Evolutionary conservation across 2,888 invertebrate genomes (phyloP).

Genomic region (Ernsta delagoae): DNA sequence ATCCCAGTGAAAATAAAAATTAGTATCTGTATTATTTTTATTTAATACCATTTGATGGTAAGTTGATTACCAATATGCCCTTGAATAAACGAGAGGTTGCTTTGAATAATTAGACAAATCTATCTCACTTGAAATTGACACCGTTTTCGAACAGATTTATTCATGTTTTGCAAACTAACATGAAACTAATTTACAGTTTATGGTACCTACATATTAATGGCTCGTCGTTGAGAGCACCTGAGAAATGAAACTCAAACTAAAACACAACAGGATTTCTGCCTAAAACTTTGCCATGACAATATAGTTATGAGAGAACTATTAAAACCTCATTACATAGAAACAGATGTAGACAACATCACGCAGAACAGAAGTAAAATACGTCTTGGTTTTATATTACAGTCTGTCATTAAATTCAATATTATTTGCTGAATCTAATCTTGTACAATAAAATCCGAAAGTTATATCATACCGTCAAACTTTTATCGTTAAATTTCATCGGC

Average conservation of each 20-base stretch:
- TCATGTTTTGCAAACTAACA: background rate
- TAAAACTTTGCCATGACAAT: background rate
- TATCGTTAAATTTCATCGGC: background rate
- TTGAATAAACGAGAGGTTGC: background rate
- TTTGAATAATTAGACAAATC: background rate
- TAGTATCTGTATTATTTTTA: too few relatives aligned
- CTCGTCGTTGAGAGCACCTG: background rate
- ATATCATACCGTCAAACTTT: background rate
- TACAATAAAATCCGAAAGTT: constrained; percentile 2
- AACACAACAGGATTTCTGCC: background rate
- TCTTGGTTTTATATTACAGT: background rate
- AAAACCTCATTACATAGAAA: background rate
- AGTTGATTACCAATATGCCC: too few relatives aligned
- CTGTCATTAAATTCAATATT: background rate
- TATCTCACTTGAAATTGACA: background rate
- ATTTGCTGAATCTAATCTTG: background rate
- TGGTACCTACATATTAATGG: background rate
- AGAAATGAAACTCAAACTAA: background rate
- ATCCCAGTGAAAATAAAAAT: too few relatives aligned
- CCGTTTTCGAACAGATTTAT: background rate
- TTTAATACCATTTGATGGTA: too few relatives aligned
- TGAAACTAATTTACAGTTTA: background rate
- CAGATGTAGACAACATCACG: background rate
- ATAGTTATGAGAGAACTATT: background rate
- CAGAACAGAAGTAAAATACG: background rate